Evolutionary conservation across 2,113 vertebrate species (phyloP).

Genomic region (Ginglymostoma cirratum): DNA sequence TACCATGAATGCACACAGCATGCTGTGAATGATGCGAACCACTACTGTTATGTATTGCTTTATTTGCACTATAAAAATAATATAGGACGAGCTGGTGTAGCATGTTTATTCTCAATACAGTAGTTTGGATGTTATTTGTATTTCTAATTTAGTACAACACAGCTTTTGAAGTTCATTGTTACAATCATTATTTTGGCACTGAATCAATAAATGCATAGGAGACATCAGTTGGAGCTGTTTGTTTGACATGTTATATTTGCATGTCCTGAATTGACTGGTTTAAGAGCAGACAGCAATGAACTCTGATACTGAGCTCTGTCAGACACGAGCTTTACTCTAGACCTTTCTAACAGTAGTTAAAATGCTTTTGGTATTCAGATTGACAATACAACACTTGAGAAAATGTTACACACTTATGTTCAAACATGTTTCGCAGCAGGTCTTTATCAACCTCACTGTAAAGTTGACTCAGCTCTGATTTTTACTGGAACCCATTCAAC

Average conservation of each 20-base stretch:
- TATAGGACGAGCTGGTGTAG: background rate
- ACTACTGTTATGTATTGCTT: background rate
- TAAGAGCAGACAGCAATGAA: background rate
- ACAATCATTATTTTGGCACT: background rate
- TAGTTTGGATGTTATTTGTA: background rate
- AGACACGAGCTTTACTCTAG: background rate
- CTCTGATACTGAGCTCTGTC: background rate
- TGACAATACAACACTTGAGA: background rate
- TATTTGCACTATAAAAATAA: background rate
- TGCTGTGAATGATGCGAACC: background rate
- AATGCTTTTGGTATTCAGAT: background rate
- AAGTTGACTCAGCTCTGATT: background rate
- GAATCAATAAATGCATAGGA: background rate
- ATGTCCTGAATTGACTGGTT: background rate
- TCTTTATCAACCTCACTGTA: background rate
- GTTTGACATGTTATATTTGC: background rate
- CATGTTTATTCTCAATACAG: background rate
- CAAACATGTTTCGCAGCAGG: background rate
- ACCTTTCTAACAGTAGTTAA: background rate
- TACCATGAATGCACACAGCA: background rate
- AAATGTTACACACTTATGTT: background rate
- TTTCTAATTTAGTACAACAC: background rate
- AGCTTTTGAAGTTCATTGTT: background rate
- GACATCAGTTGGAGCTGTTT: background rate
- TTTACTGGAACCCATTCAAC: background rate